phyloP scores from a whole-genome alignment of 2,113 vertebrate species.

The Strix uralensis region DNA sequence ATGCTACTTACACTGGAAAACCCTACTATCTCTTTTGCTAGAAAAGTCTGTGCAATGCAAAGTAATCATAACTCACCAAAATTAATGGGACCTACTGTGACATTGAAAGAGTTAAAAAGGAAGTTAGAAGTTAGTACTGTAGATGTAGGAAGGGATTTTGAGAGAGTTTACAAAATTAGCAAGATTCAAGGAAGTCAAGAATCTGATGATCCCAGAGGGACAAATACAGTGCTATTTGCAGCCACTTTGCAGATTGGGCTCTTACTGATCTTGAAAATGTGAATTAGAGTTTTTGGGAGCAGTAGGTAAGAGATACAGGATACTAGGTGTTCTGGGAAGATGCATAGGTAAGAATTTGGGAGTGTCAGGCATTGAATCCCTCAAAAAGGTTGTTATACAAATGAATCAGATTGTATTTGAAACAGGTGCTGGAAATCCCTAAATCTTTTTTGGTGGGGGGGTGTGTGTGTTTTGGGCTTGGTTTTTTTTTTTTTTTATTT shows the following conservation, averaged over 20 bases:
- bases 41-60: background rate
- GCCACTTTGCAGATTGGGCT: background rate
- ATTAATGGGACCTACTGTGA: background rate
- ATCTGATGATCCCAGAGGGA: background rate
- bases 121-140: background rate
- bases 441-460: rapidly evolving
- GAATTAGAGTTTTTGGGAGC: background rate
- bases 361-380: background rate
- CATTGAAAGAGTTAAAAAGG: background rate
- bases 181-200: background rate
- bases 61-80: background rate
- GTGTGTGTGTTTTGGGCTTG: rapidly evolving
- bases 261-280: background rate
- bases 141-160: background rate
- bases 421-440: background rate
- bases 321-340: background rate
- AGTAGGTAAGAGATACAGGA: background rate
- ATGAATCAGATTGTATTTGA: background rate
- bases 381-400: background rate
- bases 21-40: background rate
- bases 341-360: background rate
- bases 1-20: background rate
- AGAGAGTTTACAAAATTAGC: background rate
- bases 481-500: background rate
- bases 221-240: background rate